phyloP scores from a whole-genome alignment of 2,113 vertebrate genomes.

The Hyaena hyaena region DNA sequence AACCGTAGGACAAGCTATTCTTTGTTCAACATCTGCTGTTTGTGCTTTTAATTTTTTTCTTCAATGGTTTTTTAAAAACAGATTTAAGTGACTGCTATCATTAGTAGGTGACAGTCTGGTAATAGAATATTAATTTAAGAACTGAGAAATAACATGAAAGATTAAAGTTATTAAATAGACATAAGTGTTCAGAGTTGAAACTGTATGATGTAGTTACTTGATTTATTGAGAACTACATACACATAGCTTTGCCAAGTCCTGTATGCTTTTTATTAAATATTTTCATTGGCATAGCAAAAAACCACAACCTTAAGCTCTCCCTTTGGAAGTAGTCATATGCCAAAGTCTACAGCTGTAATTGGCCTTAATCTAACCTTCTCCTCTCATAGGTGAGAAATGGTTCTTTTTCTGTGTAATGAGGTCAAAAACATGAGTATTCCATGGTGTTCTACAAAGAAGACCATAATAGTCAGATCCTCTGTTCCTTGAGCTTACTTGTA shows the following conservation, averaged over 20 bases:
- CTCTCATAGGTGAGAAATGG: neutral
- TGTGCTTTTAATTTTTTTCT: slow-evolving; percentile 26
- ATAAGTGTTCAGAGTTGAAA: neutral
- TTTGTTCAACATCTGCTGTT: neutral
- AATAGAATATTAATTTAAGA: neutral
- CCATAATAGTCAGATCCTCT: neutral
- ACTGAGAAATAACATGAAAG: neutral
- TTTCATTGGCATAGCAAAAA: neutral
- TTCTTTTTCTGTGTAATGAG: neutral
- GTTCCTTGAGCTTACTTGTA: neutral
- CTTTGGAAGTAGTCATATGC: neutral
- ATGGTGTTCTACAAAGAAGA: neutral
- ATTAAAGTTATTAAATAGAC: neutral
- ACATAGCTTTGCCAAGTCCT: neutral
- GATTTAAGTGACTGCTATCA: neutral
- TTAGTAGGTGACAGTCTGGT: neutral
- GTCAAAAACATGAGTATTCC: neutral
- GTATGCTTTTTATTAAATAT: neutral
- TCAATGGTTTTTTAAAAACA: neutral
- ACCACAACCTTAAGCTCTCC: neutral
- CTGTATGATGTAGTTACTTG: neutral
- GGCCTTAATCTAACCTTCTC: neutral
- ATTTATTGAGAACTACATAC: neutral
- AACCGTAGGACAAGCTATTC: neutral
- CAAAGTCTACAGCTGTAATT: neutral